phyloP scores from a whole-genome alignment of 2,797 vertebrate species.

The Propithecus perrieri region DNA sequence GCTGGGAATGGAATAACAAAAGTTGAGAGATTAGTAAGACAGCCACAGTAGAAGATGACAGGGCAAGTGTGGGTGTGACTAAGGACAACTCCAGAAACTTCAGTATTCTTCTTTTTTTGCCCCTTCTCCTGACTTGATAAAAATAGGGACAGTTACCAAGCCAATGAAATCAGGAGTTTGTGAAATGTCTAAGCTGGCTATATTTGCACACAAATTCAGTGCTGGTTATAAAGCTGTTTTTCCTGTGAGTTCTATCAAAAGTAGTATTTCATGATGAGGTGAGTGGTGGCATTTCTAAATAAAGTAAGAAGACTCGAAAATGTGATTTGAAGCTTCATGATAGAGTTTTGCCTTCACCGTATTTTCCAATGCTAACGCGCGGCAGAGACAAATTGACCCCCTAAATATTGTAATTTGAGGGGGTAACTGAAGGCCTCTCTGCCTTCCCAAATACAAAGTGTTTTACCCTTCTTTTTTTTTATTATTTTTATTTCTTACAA shows the following conservation, averaged over 20 bases:
- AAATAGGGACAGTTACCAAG: neutral
- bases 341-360: neutral
- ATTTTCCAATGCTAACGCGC: neutral
- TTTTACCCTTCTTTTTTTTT: neutral
- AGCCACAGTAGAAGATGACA: neutral
- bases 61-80: neutral
- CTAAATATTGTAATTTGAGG: neutral
- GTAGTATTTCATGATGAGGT: neutral
- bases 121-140: neutral
- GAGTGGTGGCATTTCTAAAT: neutral
- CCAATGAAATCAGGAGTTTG: neutral
- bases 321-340: neutral
- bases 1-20: neutral
- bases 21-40: neutral
- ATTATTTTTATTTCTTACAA: neutral
- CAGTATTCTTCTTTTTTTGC: neutral
- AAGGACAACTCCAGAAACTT: neutral
- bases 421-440: neutral
- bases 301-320: neutral
- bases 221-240: neutral
- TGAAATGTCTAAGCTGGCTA: neutral
- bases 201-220: neutral
- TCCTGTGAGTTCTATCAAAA: conserved; percentile 26
- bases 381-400: neutral
- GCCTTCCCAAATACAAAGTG: neutral